Evolutionary conservation across 1,140 invertebrate species (phyloP).

Genomic region (Trypoxylus dichotomus): DNA sequence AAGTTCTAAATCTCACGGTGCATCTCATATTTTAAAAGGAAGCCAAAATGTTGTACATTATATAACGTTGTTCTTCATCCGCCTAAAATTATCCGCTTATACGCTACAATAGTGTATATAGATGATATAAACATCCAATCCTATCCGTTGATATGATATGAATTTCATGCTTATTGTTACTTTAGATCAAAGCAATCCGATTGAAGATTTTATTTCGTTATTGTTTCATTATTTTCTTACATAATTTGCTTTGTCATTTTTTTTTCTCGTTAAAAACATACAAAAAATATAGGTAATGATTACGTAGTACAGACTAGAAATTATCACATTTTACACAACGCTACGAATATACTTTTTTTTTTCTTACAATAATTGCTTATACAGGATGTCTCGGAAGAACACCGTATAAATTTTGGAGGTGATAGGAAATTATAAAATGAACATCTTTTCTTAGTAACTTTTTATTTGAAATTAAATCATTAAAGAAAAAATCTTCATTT

Average conservation of each 20-base stretch:
- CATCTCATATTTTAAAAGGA: neutral
- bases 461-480: too few relatives aligned
- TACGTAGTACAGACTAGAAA: slow-evolving; percentile 19
- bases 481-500: too few relatives aligned
- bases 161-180: too few relatives aligned
- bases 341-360: neutral
- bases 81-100: too few relatives aligned
- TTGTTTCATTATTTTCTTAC: neutral
- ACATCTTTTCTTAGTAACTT: too few relatives aligned
- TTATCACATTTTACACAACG: slow-evolving; percentile 28
- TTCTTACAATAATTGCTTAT: neutral
- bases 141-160: neutral
- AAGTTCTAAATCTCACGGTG: neutral
- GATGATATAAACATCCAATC: neutral
- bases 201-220: neutral
- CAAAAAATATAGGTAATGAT: slow-evolving; percentile 19
- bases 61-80: neutral
- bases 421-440: too few relatives aligned
- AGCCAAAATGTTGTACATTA: slow-evolving; percentile 7
- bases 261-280: neutral
- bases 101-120: too few relatives aligned
- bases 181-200: neutral
- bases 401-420: too few relatives aligned
- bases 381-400: neutral
- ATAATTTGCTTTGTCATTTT: neutral